phyloP scores from a whole-genome alignment of 2,113 vertebrate genomes.

The Epinephelus moara region DNA sequence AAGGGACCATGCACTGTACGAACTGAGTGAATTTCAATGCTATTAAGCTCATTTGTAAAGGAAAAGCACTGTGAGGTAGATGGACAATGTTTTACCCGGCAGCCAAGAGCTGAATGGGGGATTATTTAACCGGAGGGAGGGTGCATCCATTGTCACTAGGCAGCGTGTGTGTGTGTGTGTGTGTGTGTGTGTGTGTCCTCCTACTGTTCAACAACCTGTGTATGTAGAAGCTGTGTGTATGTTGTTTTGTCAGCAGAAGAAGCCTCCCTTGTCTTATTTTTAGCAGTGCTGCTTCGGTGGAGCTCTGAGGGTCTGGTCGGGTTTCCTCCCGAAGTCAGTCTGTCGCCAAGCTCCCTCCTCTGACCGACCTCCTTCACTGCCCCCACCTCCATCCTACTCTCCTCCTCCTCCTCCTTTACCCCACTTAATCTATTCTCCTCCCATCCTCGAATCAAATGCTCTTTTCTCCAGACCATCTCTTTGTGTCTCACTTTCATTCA shows the following conservation, averaged over 20 bases:
- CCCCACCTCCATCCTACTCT: conserved; percentile 13
- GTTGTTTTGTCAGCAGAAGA: conserved; percentile 78
- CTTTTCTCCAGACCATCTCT: not conserved
- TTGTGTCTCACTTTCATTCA: not conserved
- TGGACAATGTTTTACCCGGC: conserved; percentile 46
- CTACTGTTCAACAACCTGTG: conserved; percentile 55
- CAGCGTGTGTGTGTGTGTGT: conserved; percentile 50
- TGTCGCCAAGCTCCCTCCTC: conserved; percentile 79
- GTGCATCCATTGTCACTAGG: conserved; percentile 66
- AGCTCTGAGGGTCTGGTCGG: conserved; percentile 78
- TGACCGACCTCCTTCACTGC: conserved; percentile 23
- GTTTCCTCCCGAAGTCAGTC: conserved; percentile 83
- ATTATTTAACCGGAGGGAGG: conserved; percentile 63
- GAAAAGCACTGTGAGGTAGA: conserved; percentile 74
- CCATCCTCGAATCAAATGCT: not conserved
- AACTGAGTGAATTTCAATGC: conserved; percentile 50
- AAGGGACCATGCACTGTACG: conserved; percentile 73
- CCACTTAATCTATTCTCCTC: not conserved
- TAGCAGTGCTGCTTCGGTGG: conserved; percentile 77
- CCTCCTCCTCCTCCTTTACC: conserved; percentile 7
- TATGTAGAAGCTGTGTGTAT: conserved; percentile 65
- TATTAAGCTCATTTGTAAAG: conserved; percentile 73
- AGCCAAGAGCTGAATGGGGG: conserved; percentile 40
- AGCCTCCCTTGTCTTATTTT: conserved; percentile 83
- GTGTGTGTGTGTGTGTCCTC: conserved; percentile 54